A percentile compares a stretch with the other conserved stretches of the same genome.
phyloP scores from a whole-genome alignment of 2,888 invertebrate genomes.

The Drosophila rellima region DNA sequence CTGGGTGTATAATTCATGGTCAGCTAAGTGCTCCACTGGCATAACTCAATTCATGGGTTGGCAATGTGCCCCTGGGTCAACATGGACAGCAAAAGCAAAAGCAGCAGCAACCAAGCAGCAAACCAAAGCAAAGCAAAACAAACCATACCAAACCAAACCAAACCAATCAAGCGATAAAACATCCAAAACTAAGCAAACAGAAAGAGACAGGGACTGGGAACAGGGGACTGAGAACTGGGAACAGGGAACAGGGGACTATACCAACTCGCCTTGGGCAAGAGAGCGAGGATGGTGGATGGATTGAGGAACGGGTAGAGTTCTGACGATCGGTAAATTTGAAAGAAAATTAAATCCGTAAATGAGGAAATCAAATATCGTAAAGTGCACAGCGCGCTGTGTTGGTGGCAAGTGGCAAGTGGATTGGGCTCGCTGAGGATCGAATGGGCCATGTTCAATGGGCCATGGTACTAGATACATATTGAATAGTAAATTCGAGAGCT shows the following conservation, averaged over 20 bases:
- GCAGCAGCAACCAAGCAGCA: conserved; percentile 44
- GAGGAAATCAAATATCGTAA: conserved; percentile 85
- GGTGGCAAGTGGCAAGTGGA: conserved; percentile 65
- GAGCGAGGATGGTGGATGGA: conserved; percentile 18
- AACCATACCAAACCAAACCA: conserved; percentile 48
- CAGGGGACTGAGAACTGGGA: background rate
- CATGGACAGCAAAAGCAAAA: conserved; percentile 27
- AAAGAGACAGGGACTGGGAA: conserved; percentile 23
- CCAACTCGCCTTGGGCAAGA: conserved; percentile 34
- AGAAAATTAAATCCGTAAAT: conserved; percentile 84
- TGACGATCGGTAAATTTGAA: conserved; percentile 82
- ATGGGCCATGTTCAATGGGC: conserved; percentile 57
- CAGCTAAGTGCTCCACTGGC: conserved; percentile 54
- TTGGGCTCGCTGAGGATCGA: conserved; percentile 54
- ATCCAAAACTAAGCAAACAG: conserved; percentile 77
- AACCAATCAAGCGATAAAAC: conserved; percentile 77
- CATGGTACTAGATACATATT: conserved; percentile 26
- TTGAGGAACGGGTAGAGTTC: conserved; percentile 44
- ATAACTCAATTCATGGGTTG: conserved; percentile 62
- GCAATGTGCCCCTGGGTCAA: conserved; percentile 64
- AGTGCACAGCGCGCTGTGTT: conserved; percentile 76
- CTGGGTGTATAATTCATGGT: conserved; percentile 38
- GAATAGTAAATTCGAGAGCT: conserved; percentile 11
- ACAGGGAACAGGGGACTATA: conserved; percentile 20
- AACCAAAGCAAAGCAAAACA: conserved; percentile 53